These are phyloP conservation scores for Deroplatys truncata DNA, from an alignment of 2,888 invertebrate genomes.

Conservation along the genomic window DNA sequence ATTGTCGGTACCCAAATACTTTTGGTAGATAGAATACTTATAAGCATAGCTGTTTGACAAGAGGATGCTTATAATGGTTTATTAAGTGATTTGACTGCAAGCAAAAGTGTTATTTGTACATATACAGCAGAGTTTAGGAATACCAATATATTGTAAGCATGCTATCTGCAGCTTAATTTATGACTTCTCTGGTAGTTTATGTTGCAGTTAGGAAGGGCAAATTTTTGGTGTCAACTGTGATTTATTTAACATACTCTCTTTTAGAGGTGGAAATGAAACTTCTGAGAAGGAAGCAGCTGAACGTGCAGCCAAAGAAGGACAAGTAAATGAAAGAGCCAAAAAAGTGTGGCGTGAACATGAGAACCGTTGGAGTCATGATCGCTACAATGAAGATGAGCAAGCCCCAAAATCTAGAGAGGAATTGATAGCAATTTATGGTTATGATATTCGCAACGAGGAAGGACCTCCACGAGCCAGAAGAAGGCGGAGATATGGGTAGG, in stretches of 20 bases:
- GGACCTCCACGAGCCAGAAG: constrained; percentile 84
- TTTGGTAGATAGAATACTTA: too few relatives aligned
- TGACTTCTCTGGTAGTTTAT: too few relatives aligned
- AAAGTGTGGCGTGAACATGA: constrained; percentile 54
- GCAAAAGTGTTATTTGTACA: too few relatives aligned
- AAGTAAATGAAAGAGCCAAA: constrained; percentile 40
- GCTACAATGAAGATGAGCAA: constrained; percentile 70
- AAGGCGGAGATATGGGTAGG: constrained; percentile 79
- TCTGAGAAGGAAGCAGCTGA: constrained; percentile 12
- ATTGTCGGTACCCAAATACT: too few relatives aligned
- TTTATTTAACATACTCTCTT: not conserved
- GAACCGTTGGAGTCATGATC: constrained; percentile 81
- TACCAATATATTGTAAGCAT: too few relatives aligned
- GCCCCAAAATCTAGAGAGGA: constrained; percentile 83
- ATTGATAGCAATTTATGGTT: constrained; percentile 81
- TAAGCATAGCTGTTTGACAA: not conserved
- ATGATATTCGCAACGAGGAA: constrained; percentile 91
- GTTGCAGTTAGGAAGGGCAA: too few relatives aligned
- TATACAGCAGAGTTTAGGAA: too few relatives aligned
- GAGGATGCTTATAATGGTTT: not conserved
- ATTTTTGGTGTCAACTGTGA: too few relatives aligned
- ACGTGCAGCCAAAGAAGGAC: constrained; percentile 18
- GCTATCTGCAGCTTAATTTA: too few relatives aligned
- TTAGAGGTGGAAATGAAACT: not conserved
- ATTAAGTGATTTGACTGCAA: too few relatives aligned